These are phyloP conservation scores for Apodemia hepburni DNA, from an alignment of 2,888 invertebrate species.

Conservation along the genomic window DNA sequence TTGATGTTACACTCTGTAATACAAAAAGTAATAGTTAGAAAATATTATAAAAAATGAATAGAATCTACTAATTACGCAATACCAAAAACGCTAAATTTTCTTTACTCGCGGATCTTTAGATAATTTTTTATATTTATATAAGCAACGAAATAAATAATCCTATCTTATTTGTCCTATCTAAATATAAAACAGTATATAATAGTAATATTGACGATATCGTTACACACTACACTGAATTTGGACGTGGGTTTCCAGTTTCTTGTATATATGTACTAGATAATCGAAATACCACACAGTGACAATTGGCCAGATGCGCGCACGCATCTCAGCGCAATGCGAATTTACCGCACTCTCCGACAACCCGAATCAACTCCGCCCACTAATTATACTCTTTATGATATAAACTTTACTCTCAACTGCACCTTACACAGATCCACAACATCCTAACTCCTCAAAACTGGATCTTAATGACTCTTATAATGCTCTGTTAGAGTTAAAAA, in stretches of 20 bases:
- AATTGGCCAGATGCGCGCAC: background rate
- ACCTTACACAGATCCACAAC: conserved; percentile 26
- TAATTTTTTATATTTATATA: too few relatives aligned
- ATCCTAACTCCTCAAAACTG: conserved; percentile 22
- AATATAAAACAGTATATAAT: too few relatives aligned
- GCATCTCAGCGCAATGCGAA: conserved; percentile 1
- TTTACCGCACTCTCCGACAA: conserved; percentile 32
- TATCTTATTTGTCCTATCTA: too few relatives aligned
- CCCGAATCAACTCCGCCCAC: conserved; percentile 71
- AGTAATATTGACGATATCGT: too few relatives aligned
- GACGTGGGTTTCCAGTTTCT: too few relatives aligned
- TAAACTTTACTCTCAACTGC: conserved; percentile 70
- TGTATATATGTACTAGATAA: background rate
- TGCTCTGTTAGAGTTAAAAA: background rate
- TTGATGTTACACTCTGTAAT: too few relatives aligned
- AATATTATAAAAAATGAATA: too few relatives aligned
- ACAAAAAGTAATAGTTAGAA: too few relatives aligned
- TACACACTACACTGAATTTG: background rate
- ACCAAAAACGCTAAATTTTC: too few relatives aligned
- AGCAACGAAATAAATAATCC: too few relatives aligned
- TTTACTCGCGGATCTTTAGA: too few relatives aligned
- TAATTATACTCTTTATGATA: conserved; percentile 77
- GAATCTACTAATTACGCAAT: too few relatives aligned
- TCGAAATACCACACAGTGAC: background rate
- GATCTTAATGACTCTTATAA: conserved; percentile 12